phyloP scores from a whole-genome alignment of 2,113 vertebrate genomes.

The Romanogobio albipinnatus region DNA sequence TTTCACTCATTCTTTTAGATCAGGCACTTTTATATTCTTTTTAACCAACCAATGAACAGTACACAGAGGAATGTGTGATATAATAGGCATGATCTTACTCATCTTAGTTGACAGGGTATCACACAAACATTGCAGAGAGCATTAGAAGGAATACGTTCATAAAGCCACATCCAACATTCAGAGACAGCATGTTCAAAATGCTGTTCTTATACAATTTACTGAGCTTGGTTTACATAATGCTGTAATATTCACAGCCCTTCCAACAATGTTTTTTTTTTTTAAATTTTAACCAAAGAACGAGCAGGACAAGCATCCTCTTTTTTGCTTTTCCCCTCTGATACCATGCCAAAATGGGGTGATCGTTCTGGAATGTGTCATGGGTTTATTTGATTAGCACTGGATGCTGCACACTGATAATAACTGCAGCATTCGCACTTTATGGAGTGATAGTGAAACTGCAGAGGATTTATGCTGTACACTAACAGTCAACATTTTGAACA shows the following conservation, averaged over 20 bases:
- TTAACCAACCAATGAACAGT: no score
- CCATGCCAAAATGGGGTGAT: not conserved
- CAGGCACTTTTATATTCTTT: no score
- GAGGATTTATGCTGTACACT: not conserved
- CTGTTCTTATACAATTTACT: not conserved
- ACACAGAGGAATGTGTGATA: no score
- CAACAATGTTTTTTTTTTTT: not conserved
- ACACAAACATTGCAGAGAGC: not conserved
- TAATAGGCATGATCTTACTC: no score
- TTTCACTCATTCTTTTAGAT: not conserved
- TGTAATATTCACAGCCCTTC: not conserved
- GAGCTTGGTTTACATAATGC: not conserved
- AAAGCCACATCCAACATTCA: no score
- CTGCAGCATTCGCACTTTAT: not conserved
- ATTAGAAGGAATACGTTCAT: no score
- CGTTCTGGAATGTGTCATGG: not conserved
- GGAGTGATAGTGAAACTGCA: not conserved
- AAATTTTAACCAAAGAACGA: not conserved
- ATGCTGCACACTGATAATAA: not conserved
- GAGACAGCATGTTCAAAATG: not conserved
- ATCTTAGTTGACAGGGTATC: no score
- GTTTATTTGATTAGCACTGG: not conserved
- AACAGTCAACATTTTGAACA: not conserved
- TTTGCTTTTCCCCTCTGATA: not conserved
- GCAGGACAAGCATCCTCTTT: not conserved